Percentiles rank a stretch among this genome's conserved stretches.
phyloP scores from a whole-genome alignment of 1,140 invertebrate species.

The Caerostris extrusa region DNA sequence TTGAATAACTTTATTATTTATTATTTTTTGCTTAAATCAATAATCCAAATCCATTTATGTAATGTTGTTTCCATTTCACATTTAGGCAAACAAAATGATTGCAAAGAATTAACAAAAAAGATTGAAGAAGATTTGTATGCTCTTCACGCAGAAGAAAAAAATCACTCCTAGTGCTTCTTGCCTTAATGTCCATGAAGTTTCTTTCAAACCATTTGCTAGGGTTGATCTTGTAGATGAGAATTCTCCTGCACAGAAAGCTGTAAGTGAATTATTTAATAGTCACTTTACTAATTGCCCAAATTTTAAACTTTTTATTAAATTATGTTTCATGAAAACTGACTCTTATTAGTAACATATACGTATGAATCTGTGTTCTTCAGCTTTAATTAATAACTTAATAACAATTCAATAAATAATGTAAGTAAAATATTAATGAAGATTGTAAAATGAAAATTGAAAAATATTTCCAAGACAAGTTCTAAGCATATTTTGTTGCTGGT shows the following conservation, averaged over 20 bases:
- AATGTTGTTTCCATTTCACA: constrained; percentile 67
- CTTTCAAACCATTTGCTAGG: constrained; percentile 85
- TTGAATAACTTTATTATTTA: too few relatives aligned
- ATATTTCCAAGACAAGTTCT: too few relatives aligned
- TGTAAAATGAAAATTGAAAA: too few relatives aligned
- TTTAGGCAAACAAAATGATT: constrained; percentile 94
- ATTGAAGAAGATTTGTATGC: constrained; percentile 89
- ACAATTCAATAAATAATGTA: too few relatives aligned
- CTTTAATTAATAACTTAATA: too few relatives aligned
- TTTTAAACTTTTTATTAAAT: too few relatives aligned
- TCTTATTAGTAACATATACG: background rate
- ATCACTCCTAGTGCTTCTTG: constrained; percentile 51
- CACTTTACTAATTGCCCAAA: background rate
- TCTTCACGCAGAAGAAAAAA: constrained; percentile 82
- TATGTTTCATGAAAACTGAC: background rate
- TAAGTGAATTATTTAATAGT: constrained; percentile 81
- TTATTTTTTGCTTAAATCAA: too few relatives aligned
- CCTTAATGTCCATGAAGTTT: constrained; percentile 50
- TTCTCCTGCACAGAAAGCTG: constrained; percentile 91
- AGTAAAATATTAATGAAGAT: too few relatives aligned
- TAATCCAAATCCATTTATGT: too few relatives aligned
- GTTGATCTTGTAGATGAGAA: constrained; percentile 88
- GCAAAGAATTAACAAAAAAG: constrained; percentile 90
- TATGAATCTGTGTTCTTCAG: background rate
- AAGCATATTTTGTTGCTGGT: too few relatives aligned